Conservation (phyloP, 2,113 vertebrate species). For the Grallaria varia region DNA sequence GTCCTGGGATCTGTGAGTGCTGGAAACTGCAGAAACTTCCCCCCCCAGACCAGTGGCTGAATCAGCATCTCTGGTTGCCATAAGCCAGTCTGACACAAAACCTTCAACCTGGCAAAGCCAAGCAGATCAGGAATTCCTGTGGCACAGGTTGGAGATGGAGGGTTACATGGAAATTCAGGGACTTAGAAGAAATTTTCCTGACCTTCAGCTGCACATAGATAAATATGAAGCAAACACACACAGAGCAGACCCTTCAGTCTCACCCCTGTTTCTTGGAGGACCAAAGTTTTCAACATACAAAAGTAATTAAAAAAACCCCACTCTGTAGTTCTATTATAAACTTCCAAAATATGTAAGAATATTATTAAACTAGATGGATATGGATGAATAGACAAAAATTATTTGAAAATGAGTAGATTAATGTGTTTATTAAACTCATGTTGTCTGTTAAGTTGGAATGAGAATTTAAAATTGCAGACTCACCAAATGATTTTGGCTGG, state of each 20-base stretch:
- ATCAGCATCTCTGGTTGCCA: neutral
- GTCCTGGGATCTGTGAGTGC: accelerated
- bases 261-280: neutral
- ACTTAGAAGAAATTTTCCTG: neutral
- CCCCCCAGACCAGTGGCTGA: neutral
- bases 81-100: neutral
- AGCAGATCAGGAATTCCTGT: neutral
- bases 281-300: neutral
- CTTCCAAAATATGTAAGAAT: neutral
- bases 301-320: neutral
- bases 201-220: too few relatives aligned
- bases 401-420: neutral
- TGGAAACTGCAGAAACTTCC: neutral
- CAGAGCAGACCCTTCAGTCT: neutral
- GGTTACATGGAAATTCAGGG: neutral
- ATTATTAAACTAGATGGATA: neutral
- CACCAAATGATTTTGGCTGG: neutral
- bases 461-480: neutral
- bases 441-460: neutral
- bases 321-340: neutral
- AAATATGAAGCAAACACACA: accelerated
- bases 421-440: neutral
- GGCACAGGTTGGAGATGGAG: neutral
- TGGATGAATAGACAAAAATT: neutral
- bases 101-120: neutral